phyloP scores from a whole-genome alignment of 2,888 invertebrate genomes.

The Drosophila melanocephala region DNA sequence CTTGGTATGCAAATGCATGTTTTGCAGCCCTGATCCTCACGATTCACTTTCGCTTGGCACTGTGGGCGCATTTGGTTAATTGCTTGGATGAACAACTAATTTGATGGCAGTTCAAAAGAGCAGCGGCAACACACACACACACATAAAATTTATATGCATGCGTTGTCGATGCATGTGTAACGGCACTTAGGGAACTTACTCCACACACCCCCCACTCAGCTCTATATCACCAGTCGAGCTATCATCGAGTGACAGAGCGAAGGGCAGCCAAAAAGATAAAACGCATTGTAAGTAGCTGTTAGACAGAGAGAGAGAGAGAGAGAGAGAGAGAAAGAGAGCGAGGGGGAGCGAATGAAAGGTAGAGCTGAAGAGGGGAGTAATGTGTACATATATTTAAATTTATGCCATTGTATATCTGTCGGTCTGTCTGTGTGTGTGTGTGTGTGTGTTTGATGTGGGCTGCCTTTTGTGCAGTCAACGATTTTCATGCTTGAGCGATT shows the following conservation, averaged over 20 bases:
- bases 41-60: constrained; percentile 42
- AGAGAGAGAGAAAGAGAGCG: neutral
- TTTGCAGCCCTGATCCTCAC: constrained; percentile 47
- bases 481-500: constrained; percentile 82
- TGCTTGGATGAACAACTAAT: constrained; percentile 82
- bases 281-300: constrained; percentile 31
- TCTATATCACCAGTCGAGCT: constrained; percentile 9
- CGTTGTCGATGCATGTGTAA: constrained; percentile 73
- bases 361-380: constrained; percentile 1
- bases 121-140: constrained; percentile 59
- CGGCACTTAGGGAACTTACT: constrained; percentile 67
- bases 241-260: constrained; percentile 44
- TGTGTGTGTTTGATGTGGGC: constrained; percentile 51
- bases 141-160: constrained; percentile 73
- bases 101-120: constrained; percentile 81
- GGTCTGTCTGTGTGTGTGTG: neutral
- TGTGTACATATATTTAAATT: constrained; percentile 67
- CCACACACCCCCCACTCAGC: neutral
- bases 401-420: constrained; percentile 44
- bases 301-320: neutral
- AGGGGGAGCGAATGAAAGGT: neutral
- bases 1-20: neutral
- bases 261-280: constrained; percentile 67
- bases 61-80: constrained; percentile 76
- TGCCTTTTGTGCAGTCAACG: constrained; percentile 82